Percentiles rank a stretch among this genome's conserved stretches.
These are phyloP conservation scores for Phocoena phocoena DNA, from an alignment of 2,113 vertebrate species.

Conservation along the genomic window DNA sequence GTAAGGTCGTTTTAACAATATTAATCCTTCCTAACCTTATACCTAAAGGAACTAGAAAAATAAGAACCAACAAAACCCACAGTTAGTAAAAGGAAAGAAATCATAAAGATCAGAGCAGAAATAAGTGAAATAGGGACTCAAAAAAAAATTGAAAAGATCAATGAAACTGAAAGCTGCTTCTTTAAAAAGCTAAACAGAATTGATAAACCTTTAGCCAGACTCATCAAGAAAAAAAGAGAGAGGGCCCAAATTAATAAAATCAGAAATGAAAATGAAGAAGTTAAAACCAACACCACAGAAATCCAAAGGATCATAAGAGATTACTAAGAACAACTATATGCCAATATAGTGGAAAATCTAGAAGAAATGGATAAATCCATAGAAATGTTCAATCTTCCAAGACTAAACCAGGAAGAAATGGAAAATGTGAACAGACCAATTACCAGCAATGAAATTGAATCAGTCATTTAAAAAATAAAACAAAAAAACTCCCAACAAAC, in stretches of 20 bases:
- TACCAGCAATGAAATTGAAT: background rate
- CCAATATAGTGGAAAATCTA: background rate
- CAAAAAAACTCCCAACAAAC: background rate
- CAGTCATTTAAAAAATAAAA: background rate
- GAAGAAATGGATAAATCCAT: background rate
- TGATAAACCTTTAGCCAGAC: background rate
- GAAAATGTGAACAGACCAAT: background rate
- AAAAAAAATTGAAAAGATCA: background rate
- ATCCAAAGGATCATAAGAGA: background rate
- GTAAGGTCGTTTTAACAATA: background rate
- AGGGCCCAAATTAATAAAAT: background rate
- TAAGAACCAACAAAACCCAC: background rate
- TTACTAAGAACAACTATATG: background rate
- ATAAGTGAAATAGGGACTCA: background rate
- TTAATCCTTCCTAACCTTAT: background rate
- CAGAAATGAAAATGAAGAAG: background rate
- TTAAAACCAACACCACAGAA: background rate
- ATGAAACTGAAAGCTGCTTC: background rate
- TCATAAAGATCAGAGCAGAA: background rate
- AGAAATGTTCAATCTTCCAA: background rate
- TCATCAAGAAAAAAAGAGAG: background rate
- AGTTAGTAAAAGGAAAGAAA: background rate
- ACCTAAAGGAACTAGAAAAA: background rate
- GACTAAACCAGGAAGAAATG: background rate
- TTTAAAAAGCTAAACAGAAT: background rate